These are phyloP conservation scores for Apogon talboti DNA, from an alignment of 2,797 vertebrate genomes.

Conservation along the genomic window DNA sequence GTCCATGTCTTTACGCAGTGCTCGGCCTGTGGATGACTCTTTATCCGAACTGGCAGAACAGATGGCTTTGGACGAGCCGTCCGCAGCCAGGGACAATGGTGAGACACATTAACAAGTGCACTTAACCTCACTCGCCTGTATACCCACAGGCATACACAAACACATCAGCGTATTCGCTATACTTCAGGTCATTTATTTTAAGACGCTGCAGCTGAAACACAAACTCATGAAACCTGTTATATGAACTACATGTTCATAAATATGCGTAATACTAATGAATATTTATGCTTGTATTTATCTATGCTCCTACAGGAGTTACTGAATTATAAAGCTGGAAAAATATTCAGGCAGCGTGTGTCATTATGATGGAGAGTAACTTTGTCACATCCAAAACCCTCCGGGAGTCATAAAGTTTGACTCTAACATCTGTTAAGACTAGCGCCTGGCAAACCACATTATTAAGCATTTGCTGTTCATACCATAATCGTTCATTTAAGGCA, in stretches of 20 bases:
- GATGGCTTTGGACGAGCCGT: slow-evolving; percentile 80
- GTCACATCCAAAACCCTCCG: slow-evolving; percentile 12
- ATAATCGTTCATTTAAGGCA: slow-evolving; percentile 4
- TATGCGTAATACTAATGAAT: neutral
- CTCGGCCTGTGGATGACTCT: slow-evolving; percentile 85
- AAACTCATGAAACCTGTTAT: neutral
- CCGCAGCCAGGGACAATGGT: slow-evolving; percentile 81
- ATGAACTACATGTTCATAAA: neutral
- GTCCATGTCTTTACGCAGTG: slow-evolving; percentile 86
- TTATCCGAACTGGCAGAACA: slow-evolving; percentile 86
- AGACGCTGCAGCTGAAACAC: neutral
- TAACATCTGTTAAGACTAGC: slow-evolving; percentile 19
- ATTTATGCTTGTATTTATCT: no score
- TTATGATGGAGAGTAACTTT: slow-evolving; percentile 21
- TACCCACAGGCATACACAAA: slow-evolving; percentile 15
- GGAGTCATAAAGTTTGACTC: slow-evolving; percentile 26
- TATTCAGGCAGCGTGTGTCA: neutral
- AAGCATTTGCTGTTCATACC: slow-evolving; percentile 9
- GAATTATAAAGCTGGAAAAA: neutral
- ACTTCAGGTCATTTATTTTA: neutral
- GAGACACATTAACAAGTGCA: slow-evolving; percentile 55
- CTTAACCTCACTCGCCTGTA: no score
- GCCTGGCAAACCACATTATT: neutral
- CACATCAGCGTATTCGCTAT: neutral
- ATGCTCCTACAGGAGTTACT: no score